A percentile compares a stretch with the other conserved stretches of the same genome.
Evolutionary conservation across 2,797 vertebrate species (phyloP).

Genomic region (Labeo calbasu): DNA sequence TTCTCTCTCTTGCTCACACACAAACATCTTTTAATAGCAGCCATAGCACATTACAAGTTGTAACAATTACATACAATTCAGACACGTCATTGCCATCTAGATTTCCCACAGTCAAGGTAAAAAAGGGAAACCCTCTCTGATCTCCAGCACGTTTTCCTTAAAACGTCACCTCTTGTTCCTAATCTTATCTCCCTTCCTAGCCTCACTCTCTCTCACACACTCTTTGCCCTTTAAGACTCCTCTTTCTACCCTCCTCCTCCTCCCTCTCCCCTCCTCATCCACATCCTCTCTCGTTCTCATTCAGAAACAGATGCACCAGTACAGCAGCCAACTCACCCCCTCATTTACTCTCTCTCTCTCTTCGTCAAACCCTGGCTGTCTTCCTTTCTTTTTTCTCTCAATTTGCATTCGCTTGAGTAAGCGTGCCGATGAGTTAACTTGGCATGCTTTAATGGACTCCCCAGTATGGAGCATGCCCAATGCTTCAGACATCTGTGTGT

Average conservation of each 20-base stretch:
- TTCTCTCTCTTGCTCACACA: conserved; percentile 31
- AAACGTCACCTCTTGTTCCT: neutral
- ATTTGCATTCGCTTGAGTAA: conserved; percentile 50
- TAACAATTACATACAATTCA: neutral
- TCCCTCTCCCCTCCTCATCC: conserved; percentile 26
- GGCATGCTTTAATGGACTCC: conserved; percentile 46
- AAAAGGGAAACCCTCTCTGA: conserved; percentile 32
- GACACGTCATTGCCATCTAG: neutral
- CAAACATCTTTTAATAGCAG: neutral
- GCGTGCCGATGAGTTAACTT: conserved; percentile 48
- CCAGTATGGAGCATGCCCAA: conserved; percentile 29
- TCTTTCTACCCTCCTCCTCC: conserved; percentile 11
- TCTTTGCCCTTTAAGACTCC: conserved; percentile 35
- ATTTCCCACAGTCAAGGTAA: conserved; percentile 58
- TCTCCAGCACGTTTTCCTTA: neutral
- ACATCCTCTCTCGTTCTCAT: conserved; percentile 64
- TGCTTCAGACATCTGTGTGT: conserved; percentile 27
- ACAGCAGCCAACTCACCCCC: conserved; percentile 60
- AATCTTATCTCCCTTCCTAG: neutral
- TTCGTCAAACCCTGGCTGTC: conserved; percentile 23
- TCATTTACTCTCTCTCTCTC: conserved; percentile 50
- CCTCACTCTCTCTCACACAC: neutral
- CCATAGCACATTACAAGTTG: neutral
- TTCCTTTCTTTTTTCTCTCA: conserved; percentile 43
- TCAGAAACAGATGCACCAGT: conserved; percentile 74